Evolutionary conservation across 2,888 invertebrate genomes (phyloP).

Genomic region (Druceiella hillmani): DNA sequence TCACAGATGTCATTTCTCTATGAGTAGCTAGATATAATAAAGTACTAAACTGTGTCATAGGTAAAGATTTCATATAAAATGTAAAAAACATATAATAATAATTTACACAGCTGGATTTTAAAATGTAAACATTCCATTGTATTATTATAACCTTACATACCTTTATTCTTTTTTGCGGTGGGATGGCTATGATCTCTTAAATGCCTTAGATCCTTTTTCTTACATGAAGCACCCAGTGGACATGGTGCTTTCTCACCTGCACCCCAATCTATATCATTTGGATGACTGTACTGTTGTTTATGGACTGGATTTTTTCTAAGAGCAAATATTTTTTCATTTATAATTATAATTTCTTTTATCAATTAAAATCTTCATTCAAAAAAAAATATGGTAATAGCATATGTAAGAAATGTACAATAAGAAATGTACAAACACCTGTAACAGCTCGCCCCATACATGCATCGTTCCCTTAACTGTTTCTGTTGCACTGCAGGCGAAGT

Average conservation of each 20-base stretch:
- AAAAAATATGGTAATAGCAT: slow-evolving; percentile 1
- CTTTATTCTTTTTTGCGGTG: too few relatives aligned
- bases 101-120: too few relatives aligned
- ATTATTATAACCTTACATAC: too few relatives aligned
- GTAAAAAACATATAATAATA: too few relatives aligned
- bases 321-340: too few relatives aligned
- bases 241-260: slow-evolving; percentile 46
- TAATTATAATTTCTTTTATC: too few relatives aligned
- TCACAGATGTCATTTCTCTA: too few relatives aligned
- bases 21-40: too few relatives aligned
- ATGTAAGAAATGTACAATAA: neutral
- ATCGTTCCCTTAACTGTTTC: slow-evolving; percentile 40
- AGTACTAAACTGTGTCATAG: too few relatives aligned
- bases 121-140: too few relatives aligned
- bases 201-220: slow-evolving; percentile 53
- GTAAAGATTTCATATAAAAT: too few relatives aligned
- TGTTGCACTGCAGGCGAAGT: slow-evolving; percentile 3
- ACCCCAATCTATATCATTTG: slow-evolving; percentile 56
- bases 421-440: slow-evolving; percentile 46
- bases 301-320: slow-evolving; percentile 59
- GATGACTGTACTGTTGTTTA: slow-evolving; percentile 56
- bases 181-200: slow-evolving; percentile 49
- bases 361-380: slow-evolving; percentile 8
- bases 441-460: slow-evolving; percentile 59
- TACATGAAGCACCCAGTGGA: slow-evolving; percentile 53